These are phyloP conservation scores for Branchinecta sandiegonensis DNA, from an alignment of 2,888 invertebrate species.

Conservation along the genomic window DNA sequence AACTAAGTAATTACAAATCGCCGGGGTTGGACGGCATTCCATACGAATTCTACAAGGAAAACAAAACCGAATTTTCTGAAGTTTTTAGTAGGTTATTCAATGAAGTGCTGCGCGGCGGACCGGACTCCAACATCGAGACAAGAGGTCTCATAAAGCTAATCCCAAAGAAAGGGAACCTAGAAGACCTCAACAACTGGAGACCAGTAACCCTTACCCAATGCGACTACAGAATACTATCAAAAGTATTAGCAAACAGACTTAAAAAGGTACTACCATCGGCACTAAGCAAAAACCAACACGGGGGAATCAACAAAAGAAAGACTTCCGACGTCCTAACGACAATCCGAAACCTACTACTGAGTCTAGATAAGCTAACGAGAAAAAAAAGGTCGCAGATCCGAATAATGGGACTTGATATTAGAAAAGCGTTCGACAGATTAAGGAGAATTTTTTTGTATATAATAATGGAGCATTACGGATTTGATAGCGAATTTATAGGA, in stretches of 20 bases:
- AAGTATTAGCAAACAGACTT: not conserved
- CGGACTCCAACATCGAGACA: no score
- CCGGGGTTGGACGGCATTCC: no score
- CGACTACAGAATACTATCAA: not conserved
- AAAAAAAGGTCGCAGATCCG: slow-evolving; percentile 7
- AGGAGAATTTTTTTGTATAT: not conserved
- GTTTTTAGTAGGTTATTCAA: no score
- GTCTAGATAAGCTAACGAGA: not conserved
- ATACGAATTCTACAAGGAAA: no score
- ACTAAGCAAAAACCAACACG: not conserved
- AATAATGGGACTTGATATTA: slow-evolving; percentile 11
- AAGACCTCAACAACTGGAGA: slow-evolving; percentile 11
- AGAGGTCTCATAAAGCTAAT: no score
- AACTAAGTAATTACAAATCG: no score
- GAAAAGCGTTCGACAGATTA: not conserved
- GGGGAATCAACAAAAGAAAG: slow-evolving; percentile 6
- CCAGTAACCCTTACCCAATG: not conserved
- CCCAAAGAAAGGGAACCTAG: no score
- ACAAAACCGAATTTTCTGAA: no score
- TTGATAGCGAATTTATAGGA: not conserved
- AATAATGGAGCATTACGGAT: not conserved
- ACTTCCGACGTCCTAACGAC: not conserved
- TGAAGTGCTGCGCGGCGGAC: no score
- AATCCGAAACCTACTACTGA: not conserved
- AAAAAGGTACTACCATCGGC: not conserved